phyloP scores from a whole-genome alignment of 2,888 invertebrate species.

The Eulithis testata region DNA sequence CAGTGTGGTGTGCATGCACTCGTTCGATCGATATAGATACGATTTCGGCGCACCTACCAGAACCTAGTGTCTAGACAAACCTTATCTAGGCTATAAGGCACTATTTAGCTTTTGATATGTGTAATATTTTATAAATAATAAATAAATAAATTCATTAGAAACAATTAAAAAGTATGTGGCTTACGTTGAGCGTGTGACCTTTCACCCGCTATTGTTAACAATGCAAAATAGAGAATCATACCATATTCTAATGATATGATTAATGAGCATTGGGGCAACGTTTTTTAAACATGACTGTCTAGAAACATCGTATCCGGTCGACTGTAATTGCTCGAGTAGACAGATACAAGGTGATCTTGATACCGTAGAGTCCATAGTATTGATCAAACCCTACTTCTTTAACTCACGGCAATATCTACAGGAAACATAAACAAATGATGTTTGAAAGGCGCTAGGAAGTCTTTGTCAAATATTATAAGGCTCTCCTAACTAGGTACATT shows the following conservation, averaged over 20 bases:
- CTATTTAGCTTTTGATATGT: no score
- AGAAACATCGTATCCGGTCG: constrained; percentile 1
- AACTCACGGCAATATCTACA: not conserved
- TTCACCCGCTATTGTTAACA: constrained; percentile 23
- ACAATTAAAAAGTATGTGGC: constrained; percentile 4
- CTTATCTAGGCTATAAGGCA: no score
- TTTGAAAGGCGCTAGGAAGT: no score
- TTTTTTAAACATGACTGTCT: not conserved
- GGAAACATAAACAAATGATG: not conserved
- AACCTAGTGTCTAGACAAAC: no score
- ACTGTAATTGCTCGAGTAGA: not conserved
- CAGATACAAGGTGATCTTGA: constrained; percentile 5
- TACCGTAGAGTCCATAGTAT: constrained; percentile 3
- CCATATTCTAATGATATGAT: not conserved
- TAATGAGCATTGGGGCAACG: constrained; percentile 10
- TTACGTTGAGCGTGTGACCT: constrained; percentile 13
- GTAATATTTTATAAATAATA: no score
- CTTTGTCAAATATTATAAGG: no score
- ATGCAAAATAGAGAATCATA: constrained; percentile 24
- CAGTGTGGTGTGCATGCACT: no score
- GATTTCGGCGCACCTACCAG: no score
- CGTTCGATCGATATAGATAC: no score
- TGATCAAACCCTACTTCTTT: not conserved
- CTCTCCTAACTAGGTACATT: no score
- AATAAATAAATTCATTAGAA: no score